These are phyloP conservation scores for Tragelaphus scriptus DNA, from an alignment of 2,113 vertebrate species.

Conservation along the genomic window DNA sequence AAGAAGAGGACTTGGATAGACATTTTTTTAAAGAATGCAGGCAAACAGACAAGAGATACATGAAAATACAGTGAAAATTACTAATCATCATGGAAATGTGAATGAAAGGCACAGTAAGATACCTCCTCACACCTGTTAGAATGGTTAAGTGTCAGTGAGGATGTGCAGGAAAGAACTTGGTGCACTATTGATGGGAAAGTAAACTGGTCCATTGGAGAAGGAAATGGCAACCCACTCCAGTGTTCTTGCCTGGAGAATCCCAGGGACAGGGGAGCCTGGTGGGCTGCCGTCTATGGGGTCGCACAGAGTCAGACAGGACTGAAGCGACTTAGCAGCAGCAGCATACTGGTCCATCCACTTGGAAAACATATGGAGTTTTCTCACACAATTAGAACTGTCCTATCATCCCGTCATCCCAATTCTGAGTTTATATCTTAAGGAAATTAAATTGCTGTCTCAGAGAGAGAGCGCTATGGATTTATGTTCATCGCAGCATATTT, in stretches of 20 bases:
- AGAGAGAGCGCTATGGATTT: neutral
- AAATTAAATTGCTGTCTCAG: neutral
- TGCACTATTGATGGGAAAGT: neutral
- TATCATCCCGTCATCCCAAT: neutral
- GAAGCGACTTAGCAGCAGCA: too few relatives aligned
- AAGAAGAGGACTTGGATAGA: neutral
- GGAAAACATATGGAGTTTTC: neutral
- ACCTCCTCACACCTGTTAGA: neutral
- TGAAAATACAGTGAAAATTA: neutral
- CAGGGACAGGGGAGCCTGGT: too few relatives aligned
- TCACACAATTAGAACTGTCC: neutral
- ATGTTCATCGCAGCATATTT: neutral
- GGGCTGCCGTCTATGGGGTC: too few relatives aligned
- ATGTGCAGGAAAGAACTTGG: neutral
- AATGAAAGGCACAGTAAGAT: neutral
- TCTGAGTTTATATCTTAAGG: neutral
- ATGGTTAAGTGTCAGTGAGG: neutral
- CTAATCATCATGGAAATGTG: neutral
- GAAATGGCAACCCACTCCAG: too few relatives aligned
- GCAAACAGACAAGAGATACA: neutral
- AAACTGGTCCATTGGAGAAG: neutral
- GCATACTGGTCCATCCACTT: neutral
- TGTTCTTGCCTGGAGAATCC: too few relatives aligned
- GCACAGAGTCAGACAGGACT: too few relatives aligned
- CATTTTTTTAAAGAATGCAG: neutral